These are phyloP conservation scores for Conus canariensis DNA, from an alignment of 2,888 invertebrate species.

Conservation along the genomic window DNA sequence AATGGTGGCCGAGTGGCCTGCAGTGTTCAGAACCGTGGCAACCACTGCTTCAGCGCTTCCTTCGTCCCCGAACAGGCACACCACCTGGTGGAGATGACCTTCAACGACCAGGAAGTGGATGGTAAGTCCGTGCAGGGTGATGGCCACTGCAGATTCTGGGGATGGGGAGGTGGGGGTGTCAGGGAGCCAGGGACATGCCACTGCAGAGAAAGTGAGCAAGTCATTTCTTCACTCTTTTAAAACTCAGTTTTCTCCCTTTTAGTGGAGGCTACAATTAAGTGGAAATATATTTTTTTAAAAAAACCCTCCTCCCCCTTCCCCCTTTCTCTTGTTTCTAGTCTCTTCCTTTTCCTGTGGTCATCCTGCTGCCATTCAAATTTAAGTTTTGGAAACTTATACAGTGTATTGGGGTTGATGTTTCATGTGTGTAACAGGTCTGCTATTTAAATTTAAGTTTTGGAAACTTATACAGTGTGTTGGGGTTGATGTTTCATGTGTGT, in stretches of 20 bases:
- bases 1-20: constrained; percentile 96
- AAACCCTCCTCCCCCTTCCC: neutral
- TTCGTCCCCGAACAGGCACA: constrained; percentile 96
- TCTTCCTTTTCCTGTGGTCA: neutral
- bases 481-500: too few species aligned
- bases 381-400: too few species aligned
- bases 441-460: too few species aligned
- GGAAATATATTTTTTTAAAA: too few species aligned
- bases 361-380: too few species aligned
- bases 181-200: too few species aligned
- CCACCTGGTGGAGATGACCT: constrained; percentile 95
- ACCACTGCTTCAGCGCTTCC: constrained; percentile 96
- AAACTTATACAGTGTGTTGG: too few species aligned
- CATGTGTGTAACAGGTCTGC: too few species aligned
- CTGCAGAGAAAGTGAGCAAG: neutral
- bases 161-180: neutral
- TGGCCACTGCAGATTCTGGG: neutral
- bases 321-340: neutral
- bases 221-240: too few species aligned
- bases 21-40: constrained; percentile 82
- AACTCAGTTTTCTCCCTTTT: too few species aligned
- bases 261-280: too few species aligned
- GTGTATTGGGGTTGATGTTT: too few species aligned
- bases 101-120: constrained; percentile 94
- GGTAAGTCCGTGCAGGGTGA: constrained; percentile 55